Evolutionary conservation across 2,888 invertebrate genomes (phyloP), one percentile per base, ranked within the genome.

Genomic region (Anticlea derivata): DNA sequence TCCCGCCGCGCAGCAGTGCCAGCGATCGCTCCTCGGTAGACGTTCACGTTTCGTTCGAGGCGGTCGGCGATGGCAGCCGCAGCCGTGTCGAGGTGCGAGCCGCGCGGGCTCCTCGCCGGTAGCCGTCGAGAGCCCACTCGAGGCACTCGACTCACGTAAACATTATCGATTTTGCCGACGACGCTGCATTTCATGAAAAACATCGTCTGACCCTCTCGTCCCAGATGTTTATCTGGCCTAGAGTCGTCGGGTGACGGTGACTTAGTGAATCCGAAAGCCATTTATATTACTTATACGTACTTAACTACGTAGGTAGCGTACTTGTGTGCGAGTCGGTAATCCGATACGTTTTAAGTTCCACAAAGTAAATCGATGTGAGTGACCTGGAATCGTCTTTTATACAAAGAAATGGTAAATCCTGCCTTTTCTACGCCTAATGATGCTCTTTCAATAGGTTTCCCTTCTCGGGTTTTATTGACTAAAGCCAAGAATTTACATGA

Each of bases 121-220:
- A 27, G 20, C 27, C 27, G 35, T n/a, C 17, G 30, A 30, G 41
- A 34, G 12, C 7, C 38, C 35, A 31, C 49, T 29, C 17, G 17
- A 17, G 17, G 17, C 17, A 17, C 39, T 37, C 7, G 27, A 44
- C 35, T 24, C 55, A 45, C 46, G 58, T 58, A 58, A 55, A 53
- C 60, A 58, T 35, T 58, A 61, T 61, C 56, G 60, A 61, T 56
- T 41, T 30, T 51, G 12, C n/a, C 11, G 34, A 40, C 52, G 34
- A 37, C 50, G 30, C 50, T 50, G 54, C 56, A 46, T 48, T 45
- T 41, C 12, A 37, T 33, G 24, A 12, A 27, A 50, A 46, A 37
- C 51, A 44, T 37, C 29, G 26, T 34, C 35, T 50, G 46, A 5
- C 24, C 10, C 24, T 31, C 23, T 31, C 23, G 31, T 24, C 17